Conservation (phyloP, 1,140 invertebrate genomes). For the Bicyclus anynana region DNA sequence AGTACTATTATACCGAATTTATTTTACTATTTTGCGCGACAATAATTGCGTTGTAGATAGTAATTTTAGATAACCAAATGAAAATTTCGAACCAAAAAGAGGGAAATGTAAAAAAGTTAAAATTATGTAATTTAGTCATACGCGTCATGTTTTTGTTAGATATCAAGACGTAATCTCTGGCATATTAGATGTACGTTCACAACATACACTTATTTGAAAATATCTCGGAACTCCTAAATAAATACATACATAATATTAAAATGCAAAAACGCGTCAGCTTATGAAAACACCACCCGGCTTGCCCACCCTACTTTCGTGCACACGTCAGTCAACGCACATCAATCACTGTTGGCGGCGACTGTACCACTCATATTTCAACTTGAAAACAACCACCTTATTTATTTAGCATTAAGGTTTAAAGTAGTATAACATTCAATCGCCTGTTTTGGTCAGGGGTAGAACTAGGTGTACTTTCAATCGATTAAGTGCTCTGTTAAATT, state of each 20-base stretch:
- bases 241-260: not conserved
- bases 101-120: too few species aligned
- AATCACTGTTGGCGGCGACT: slow-evolving; percentile 69
- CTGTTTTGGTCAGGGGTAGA: slow-evolving; percentile 30
- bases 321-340: slow-evolving; percentile 71
- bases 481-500: slow-evolving; percentile 55
- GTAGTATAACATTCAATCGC: slow-evolving; percentile 4
- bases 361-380: slow-evolving; percentile 66
- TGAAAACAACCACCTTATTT: slow-evolving; percentile 27
- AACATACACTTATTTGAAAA: too few species aligned
- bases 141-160: too few species aligned
- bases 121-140: too few species aligned
- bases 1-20: too few species aligned
- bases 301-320: slow-evolving; percentile 64
- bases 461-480: slow-evolving; percentile 51
- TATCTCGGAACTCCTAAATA: not conserved
- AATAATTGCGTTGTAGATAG: too few species aligned
- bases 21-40: too few species aligned
- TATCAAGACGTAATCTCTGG: too few species aligned
- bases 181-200: too few species aligned
- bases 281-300: slow-evolving; percentile 6
- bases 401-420: slow-evolving; percentile 37
- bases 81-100: too few species aligned
- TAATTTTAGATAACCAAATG: too few species aligned
- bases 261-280: slow-evolving; percentile 15